Percentiles rank a stretch among this genome's conserved stretches.
Evolutionary conservation across 2,797 vertebrate species (phyloP).

Genomic region (Antrozous pallidus): DNA sequence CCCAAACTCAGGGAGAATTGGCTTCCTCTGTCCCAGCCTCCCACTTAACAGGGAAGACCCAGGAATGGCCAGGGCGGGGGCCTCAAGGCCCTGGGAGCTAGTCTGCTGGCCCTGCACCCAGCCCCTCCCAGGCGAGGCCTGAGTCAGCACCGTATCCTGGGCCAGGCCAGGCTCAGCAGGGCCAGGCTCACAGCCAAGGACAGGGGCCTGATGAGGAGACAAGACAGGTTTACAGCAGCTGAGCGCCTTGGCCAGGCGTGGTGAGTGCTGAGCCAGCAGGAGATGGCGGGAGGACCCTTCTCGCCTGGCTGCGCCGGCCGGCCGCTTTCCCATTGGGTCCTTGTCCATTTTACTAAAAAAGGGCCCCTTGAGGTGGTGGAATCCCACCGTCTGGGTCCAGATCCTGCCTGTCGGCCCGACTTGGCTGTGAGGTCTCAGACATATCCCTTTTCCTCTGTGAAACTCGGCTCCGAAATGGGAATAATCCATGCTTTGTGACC

Average conservation of each 20-base stretch:
- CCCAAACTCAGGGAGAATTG: background rate
- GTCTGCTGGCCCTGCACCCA: background rate
- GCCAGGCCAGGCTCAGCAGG: slow-evolving; percentile 43
- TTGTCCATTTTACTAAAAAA: background rate
- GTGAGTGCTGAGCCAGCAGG: background rate
- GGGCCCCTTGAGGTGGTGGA: background rate
- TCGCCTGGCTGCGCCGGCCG: background rate
- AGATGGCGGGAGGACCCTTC: background rate
- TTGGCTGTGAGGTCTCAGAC: background rate
- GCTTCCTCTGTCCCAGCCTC: background rate
- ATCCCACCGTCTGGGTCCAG: background rate
- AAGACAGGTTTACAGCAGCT: background rate
- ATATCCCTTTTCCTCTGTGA: background rate
- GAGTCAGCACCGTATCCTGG: background rate
- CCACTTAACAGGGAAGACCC: background rate
- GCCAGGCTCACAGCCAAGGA: background rate
- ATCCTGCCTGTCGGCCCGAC: background rate
- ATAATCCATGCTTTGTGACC: background rate
- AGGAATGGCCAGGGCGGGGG: background rate
- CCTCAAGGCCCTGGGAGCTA: background rate
- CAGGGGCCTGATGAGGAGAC: background rate
- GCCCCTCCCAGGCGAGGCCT: background rate
- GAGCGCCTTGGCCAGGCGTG: fast-evolving
- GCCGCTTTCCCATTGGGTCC: background rate
- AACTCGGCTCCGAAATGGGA: background rate